phyloP scores from a whole-genome alignment of 1,140 invertebrate genomes.

The Drosophila tsacasi region DNA sequence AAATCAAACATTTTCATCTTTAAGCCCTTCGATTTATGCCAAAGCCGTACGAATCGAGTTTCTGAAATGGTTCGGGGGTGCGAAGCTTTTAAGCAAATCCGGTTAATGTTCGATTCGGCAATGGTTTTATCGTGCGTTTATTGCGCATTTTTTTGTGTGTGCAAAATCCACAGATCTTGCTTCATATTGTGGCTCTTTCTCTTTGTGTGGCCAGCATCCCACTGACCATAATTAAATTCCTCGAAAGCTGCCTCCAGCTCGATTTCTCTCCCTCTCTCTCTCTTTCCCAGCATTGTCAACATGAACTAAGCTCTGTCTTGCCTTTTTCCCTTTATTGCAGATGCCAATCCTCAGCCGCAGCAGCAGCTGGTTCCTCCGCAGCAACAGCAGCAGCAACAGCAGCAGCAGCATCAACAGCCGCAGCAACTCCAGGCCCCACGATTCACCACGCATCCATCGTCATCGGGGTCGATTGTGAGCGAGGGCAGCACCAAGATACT shows the following conservation, averaged over 20 bases:
- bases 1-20: slow-evolving; percentile 40
- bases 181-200: not conserved
- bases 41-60: slow-evolving; percentile 25
- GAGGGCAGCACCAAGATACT: slow-evolving; percentile 95
- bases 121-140: slow-evolving; percentile 15
- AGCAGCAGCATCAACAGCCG: slow-evolving; percentile 32
- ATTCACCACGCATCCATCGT: slow-evolving; percentile 93
- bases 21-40: slow-evolving; percentile 35
- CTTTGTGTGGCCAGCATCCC: not conserved
- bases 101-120: slow-evolving; percentile 12
- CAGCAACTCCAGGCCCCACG: slow-evolving; percentile 90
- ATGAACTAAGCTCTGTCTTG: slow-evolving; percentile 17
- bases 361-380: slow-evolving; percentile 24
- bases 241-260: too few relatives aligned
- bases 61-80: slow-evolving; percentile 10
- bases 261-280: not conserved
- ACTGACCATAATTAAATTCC: slow-evolving; percentile 23
- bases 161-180: not conserved
- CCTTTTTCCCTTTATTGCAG: slow-evolving; percentile 16
- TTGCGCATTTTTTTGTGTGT: not conserved
- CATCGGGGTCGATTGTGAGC: slow-evolving; percentile 92
- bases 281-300: slow-evolving; percentile 9
- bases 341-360: slow-evolving; percentile 50
- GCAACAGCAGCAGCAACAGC: slow-evolving; percentile 49
- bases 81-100: slow-evolving; percentile 36